Conservation (phyloP, 1,140 invertebrate genomes). For the Lamellibrachia luymesi region DNA sequence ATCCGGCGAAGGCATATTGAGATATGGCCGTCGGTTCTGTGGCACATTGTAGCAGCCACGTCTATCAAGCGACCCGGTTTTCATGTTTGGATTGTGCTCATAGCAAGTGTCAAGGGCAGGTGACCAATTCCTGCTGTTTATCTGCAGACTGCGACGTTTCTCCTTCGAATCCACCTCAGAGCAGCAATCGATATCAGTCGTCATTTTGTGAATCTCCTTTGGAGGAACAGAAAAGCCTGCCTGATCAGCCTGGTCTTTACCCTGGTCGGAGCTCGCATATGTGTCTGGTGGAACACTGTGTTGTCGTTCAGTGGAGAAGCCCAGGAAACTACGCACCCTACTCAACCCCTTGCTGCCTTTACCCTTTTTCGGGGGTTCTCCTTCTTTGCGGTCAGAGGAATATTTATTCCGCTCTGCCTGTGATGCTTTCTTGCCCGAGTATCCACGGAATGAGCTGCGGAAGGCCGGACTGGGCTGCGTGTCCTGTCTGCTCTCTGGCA, state of each 20-base stretch:
- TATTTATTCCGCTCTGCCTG: not conserved
- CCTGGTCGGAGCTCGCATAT: not conserved
- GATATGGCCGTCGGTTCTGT: not conserved
- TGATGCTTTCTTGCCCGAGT: not conserved
- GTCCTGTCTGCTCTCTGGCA: not conserved
- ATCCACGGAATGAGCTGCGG: not conserved
- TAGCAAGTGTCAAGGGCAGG: not conserved
- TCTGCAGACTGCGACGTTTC: not conserved
- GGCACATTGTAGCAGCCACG: not conserved
- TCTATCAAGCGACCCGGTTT: not conserved
- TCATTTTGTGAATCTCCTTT: not conserved
- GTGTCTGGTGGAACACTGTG: not conserved
- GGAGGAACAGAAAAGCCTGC: not conserved
- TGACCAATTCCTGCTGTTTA: not conserved
- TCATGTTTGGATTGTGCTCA: not conserved
- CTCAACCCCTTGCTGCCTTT: not conserved
- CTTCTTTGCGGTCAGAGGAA: not conserved
- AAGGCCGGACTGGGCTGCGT: not conserved
- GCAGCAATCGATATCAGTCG: not conserved
- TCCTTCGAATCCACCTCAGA: not conserved
- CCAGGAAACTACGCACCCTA: not conserved
- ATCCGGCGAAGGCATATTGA: not conserved
- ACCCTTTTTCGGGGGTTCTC: not conserved
- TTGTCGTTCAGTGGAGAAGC: not conserved
- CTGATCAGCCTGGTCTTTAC: not conserved